These are phyloP conservation scores for Aulostomus chinensis DNA, from an alignment of 2,797 vertebrate species.

Conservation along the genomic window DNA sequence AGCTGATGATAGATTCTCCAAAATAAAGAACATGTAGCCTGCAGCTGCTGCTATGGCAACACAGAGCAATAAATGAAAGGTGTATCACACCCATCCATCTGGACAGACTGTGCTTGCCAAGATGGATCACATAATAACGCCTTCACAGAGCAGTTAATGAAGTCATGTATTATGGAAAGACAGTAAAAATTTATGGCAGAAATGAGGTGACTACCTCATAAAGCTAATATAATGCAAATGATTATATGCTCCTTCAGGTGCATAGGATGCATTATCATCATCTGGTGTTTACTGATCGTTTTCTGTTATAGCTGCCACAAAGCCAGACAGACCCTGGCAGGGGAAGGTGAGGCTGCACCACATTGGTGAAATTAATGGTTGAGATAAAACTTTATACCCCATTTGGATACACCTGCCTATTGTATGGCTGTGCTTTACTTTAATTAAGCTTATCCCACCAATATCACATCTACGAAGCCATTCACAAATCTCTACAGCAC, in stretches of 20 bases:
- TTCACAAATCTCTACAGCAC: constrained; percentile 63
- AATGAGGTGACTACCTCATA: constrained; percentile 24
- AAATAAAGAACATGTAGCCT: constrained; percentile 33
- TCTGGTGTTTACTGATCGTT: constrained; percentile 14
- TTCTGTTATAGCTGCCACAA: constrained; percentile 13
- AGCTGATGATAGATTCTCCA: constrained; percentile 4
- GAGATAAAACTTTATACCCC: constrained; percentile 11
- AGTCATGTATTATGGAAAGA: constrained; percentile 30
- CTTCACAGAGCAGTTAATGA: constrained; percentile 32
- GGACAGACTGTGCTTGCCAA: constrained; percentile 40
- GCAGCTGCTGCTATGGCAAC: constrained; percentile 73
- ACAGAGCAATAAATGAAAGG: constrained; percentile 49
- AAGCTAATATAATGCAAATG: constrained; percentile 30
- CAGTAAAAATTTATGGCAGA: constrained; percentile 28
- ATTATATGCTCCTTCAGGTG: constrained; percentile 4
- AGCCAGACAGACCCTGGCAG: constrained; percentile 27
- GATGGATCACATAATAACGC: constrained; percentile 40
- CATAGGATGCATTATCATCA: constrained; percentile 15
- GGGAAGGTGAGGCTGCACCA: constrained; percentile 18
- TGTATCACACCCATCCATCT: constrained; percentile 55
- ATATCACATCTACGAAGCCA: constrained; percentile 28
- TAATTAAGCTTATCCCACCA: background rate
- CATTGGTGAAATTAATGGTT: constrained; percentile 24
- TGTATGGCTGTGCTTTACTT: constrained; percentile 11
- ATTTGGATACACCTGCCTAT: no score